Conservation (phyloP, 2,113 vertebrate genomes). For the Mesitornis unicolor region DNA sequence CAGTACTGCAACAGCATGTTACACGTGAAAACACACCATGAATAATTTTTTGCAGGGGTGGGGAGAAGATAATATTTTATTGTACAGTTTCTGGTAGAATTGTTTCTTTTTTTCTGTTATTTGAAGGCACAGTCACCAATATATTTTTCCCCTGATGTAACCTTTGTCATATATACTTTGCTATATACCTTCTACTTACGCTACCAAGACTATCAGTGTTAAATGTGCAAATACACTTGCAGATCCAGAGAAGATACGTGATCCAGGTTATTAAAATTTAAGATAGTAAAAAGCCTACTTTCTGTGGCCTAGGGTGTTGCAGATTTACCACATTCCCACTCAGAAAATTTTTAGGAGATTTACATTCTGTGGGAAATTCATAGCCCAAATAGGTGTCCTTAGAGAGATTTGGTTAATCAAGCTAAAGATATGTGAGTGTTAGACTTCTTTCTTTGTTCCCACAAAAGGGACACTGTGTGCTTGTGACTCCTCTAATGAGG, state of each 20-base stretch:
- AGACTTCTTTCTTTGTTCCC: neutral
- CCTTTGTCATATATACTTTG: neutral
- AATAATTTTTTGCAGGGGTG: neutral
- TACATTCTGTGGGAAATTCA: neutral
- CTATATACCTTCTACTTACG: neutral
- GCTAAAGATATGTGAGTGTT: neutral
- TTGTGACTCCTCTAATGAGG: neutral
- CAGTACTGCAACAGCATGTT: neutral
- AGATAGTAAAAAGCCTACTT: neutral
- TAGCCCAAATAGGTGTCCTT: fast-evolving
- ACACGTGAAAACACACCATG: fast-evolving
- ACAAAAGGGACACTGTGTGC: neutral
- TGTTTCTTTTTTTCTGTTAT: neutral
- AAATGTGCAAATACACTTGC: neutral
- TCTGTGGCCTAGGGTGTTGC: neutral
- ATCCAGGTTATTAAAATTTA: neutral
- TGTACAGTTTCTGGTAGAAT: neutral
- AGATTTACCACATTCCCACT: neutral
- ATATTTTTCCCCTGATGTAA: neutral
- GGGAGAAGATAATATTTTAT: neutral
- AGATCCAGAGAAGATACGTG: neutral
- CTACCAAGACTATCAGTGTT: neutral
- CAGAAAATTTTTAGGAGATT: neutral
- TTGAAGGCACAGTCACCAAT: neutral
- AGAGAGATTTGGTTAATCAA: neutral